Conservation (phyloP, 2,888 invertebrate species). For the Cerastis leucographa region DNA sequence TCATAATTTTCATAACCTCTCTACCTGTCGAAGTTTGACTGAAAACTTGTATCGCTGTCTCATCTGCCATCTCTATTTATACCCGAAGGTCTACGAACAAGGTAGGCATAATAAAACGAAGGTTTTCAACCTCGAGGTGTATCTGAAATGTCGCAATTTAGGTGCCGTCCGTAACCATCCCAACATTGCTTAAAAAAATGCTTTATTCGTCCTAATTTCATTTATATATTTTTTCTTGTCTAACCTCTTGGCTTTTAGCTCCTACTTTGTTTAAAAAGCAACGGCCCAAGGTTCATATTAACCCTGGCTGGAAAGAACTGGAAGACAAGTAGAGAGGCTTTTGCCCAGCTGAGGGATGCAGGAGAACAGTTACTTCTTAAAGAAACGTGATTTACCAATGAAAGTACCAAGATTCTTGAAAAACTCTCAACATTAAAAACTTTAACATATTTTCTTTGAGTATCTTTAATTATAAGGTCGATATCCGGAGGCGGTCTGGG, state of each 20-base stretch:
- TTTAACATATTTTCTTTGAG: constrained; percentile 47
- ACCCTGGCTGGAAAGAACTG: background rate
- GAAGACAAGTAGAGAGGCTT: background rate
- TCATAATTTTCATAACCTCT: constrained; percentile 24
- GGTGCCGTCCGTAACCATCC: constrained; percentile 9
- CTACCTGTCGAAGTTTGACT: constrained; percentile 24
- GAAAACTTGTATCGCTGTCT: constrained; percentile 36
- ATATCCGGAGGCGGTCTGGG: constrained; percentile 64
- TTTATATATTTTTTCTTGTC: background rate
- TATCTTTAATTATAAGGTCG: constrained; percentile 62
- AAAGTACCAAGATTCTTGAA: constrained; percentile 1
- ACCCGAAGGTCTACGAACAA: constrained; percentile 47
- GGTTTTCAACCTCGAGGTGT: constrained; percentile 40
- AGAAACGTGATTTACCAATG: background rate
- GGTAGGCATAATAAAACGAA: constrained; percentile 51
- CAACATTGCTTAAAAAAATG: constrained; percentile 4
- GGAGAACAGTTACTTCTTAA: background rate
- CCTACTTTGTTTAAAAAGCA: background rate
- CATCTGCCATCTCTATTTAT: constrained; percentile 46
- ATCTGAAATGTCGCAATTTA: constrained; percentile 44
- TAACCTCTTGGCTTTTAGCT: background rate
- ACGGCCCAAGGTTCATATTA: background rate
- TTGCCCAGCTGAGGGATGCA: background rate
- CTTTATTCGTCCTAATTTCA: background rate
- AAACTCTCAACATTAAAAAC: constrained; percentile 19